Conservation (phyloP, 2,113 vertebrate genomes). For the Quiscalus mexicanus region DNA sequence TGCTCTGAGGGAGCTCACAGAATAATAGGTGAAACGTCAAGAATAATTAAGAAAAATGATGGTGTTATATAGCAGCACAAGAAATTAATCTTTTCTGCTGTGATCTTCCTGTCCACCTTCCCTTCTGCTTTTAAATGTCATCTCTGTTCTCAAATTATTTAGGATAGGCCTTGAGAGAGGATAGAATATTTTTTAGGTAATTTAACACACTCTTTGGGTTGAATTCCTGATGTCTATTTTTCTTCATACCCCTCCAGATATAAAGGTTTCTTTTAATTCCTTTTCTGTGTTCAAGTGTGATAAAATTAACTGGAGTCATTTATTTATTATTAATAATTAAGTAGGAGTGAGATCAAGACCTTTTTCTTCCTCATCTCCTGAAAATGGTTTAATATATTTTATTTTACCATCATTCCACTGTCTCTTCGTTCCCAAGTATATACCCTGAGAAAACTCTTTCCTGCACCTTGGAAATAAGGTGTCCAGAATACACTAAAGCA, state of each 20-base stretch:
- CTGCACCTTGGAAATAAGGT: not conserved
- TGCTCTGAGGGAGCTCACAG: slow-evolving; percentile 19
- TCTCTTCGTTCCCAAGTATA: not conserved
- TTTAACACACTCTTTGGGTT: slow-evolving; percentile 31
- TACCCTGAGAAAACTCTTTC: not conserved
- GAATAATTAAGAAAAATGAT: slow-evolving; percentile 78
- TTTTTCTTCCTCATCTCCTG: not conserved
- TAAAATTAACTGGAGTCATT: not conserved
- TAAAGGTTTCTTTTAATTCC: not conserved
- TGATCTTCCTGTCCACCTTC: slow-evolving; percentile 54
- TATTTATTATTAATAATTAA: not conserved
- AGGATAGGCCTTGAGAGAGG: slow-evolving; percentile 49
- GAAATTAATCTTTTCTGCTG: slow-evolving; percentile 64
- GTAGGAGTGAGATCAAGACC: not conserved
- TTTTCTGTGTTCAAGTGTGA: not conserved
- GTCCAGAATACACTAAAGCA: not conserved
- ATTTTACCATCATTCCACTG: not conserved
- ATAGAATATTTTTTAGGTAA: slow-evolving; percentile 52
- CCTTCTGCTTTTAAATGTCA: slow-evolving; percentile 65
- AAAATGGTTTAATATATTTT: not conserved
- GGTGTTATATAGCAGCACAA: slow-evolving; percentile 61
- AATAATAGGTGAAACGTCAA: slow-evolving; percentile 73
- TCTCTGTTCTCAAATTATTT: slow-evolving; percentile 62
- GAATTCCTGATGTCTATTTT: slow-evolving; percentile 19
- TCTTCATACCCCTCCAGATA: not conserved